Evolutionary conservation across 2,113 vertebrate species (phyloP), one percentile per base, ranked within the genome.

Genomic region (Gymnorhina tibicen): DNA sequence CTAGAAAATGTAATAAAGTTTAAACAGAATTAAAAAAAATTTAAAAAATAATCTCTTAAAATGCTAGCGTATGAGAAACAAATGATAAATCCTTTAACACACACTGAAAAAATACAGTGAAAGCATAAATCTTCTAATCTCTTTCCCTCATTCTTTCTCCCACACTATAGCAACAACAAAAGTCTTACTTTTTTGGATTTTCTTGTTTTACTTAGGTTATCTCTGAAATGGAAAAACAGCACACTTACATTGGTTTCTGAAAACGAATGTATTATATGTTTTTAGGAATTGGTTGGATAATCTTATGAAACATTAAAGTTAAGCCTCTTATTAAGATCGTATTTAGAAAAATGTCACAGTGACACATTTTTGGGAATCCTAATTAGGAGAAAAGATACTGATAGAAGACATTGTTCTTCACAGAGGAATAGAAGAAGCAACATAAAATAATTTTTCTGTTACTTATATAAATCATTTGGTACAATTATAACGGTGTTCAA

Each of bases 291-390:
- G 52, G 26, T 73, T 49, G 55, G 62, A 82, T 89, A 87, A 91
- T 88, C 77, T 94, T 59, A 55, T 56, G 64, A 89, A 96, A 79
- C 22, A 56, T 58, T 83, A 50, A 76, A 67, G 39, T 56, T 95
- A 86, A 96, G 39, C 80, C 26, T 77, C 55, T 73, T 96, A 85
- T 63, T 89, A 90, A 94, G 49, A 74, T 26, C 44, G 74, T 69
- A 91, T 92, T 97, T 92, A 75, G 58, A 95, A 97, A 97, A 96
- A 79, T 89, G 83, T 88, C 80, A 94, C 32, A 92, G 63, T 66
- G 85, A 89, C 79, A 89, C 30, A 88, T 93, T 94, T 91, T 81
- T 86, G 76, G 63, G 69, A 96, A 75, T 75, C 67, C 52, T 86
- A 86, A 93, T 93, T 83, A 89, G 93, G 81, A 87, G 35, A 75